Conservation (phyloP, 2,888 invertebrate species). For the Megalurothrips usitatus region DNA sequence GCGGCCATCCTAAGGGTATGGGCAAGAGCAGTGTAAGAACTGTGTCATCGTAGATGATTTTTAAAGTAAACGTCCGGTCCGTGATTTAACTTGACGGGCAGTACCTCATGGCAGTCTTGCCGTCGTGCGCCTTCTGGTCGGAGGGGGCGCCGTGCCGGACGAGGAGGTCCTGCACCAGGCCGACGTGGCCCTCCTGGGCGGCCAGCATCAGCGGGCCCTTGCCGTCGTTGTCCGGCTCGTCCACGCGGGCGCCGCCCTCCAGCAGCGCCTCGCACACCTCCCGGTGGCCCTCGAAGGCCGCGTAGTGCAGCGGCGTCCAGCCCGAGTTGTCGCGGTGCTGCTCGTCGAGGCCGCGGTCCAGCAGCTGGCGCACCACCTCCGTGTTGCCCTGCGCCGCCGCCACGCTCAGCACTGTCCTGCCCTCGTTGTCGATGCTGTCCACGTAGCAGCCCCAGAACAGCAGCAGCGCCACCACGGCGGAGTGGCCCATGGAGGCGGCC, state of each 20-base stretch:
- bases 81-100: no score
- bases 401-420: slow-evolving; percentile 80
- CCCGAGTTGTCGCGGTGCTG: slow-evolving; percentile 90
- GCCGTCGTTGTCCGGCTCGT: slow-evolving; percentile 87
- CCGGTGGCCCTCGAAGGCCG: slow-evolving; percentile 88
- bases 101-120: slow-evolving; percentile 77
- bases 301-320: slow-evolving; percentile 95
- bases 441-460: slow-evolving; percentile 95
- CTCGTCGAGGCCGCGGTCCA: slow-evolving; percentile 82
- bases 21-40: not conserved
- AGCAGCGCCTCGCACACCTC: slow-evolving; percentile 76
- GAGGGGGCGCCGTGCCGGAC: slow-evolving; percentile 73
- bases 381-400: slow-evolving; percentile 78
- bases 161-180: slow-evolving; percentile 61
- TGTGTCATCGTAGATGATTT: no score
- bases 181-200: slow-evolving; percentile 80
- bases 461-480: slow-evolving; percentile 75
- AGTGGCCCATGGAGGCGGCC: slow-evolving; percentile 88
- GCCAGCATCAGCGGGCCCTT: slow-evolving; percentile 83
- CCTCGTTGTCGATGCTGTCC: slow-evolving; percentile 90
- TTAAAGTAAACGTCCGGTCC: no score
- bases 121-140: slow-evolving; percentile 84
- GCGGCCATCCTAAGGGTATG: slow-evolving; percentile 61
- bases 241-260: slow-evolving; percentile 82
- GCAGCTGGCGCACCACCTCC: slow-evolving; percentile 80